Evolutionary conservation across 2,113 vertebrate species (phyloP).

Genomic region (Sinocyclocheilus rhinocerous): DNA sequence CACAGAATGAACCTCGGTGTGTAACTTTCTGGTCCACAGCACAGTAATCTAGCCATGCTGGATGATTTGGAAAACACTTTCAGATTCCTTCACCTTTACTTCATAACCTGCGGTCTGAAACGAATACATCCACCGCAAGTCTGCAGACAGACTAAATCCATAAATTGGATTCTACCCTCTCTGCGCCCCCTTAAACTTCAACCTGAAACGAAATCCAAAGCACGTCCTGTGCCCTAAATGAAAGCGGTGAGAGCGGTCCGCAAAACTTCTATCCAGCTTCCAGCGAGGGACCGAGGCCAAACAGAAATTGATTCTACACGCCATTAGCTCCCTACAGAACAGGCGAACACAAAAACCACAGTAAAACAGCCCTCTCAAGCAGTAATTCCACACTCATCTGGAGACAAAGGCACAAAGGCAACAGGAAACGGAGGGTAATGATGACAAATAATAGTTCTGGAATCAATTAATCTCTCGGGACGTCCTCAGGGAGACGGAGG

Average conservation of each 20-base stretch:
- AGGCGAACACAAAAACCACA: conserved; percentile 29
- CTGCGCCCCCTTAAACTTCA: not conserved
- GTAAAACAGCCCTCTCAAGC: conserved; percentile 45
- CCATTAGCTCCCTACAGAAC: conserved; percentile 35
- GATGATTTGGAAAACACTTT: conserved; percentile 24
- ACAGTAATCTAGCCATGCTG: conserved; percentile 3
- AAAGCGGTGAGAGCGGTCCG: not conserved
- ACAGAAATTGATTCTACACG: conserved; percentile 52
- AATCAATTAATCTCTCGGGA: conserved; percentile 49
- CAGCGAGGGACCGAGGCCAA: conserved; percentile 8
- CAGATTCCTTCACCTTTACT: conserved; percentile 22
- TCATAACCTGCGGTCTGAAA: conserved; percentile 38
- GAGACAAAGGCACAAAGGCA: conserved; percentile 48
- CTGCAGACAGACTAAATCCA: conserved; percentile 2
- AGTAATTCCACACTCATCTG: conserved; percentile 43
- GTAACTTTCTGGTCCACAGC: conserved; percentile 2
- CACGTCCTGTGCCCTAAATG: not conserved
- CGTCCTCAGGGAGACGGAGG: conserved; percentile 36
- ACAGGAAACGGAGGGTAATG: conserved; percentile 49
- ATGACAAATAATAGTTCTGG: conserved; percentile 54
- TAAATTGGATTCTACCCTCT: conserved; percentile 21
- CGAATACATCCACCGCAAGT: not conserved
- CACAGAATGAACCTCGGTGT: not conserved
- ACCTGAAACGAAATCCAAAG: conserved; percentile 33
- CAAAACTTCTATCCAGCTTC: conserved; percentile 7